phyloP scores from a whole-genome alignment of 2,797 vertebrate genomes.

The Alauda arvensis region DNA sequence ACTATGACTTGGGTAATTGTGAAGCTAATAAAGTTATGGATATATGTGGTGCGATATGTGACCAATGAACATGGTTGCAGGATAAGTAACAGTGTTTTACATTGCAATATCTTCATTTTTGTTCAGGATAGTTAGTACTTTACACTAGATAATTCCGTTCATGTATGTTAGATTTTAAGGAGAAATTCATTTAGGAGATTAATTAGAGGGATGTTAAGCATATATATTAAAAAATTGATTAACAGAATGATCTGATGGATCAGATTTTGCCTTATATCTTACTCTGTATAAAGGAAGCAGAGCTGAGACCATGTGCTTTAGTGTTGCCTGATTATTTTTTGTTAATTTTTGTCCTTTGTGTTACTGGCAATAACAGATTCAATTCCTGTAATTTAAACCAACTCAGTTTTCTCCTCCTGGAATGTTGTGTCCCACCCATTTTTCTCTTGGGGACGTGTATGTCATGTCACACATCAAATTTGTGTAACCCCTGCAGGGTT shows the following conservation, averaged over 20 bases:
- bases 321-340: background rate
- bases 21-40: background rate
- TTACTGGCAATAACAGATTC: background rate
- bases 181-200: background rate
- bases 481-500: background rate
- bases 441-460: background rate
- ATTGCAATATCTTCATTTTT: background rate
- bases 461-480: background rate
- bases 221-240: background rate
- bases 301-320: background rate
- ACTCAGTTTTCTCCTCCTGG: background rate
- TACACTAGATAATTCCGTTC: background rate
- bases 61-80: background rate
- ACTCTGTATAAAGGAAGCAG: background rate
- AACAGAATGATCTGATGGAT: background rate
- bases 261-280: background rate
- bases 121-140: background rate
- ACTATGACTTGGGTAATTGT: background rate
- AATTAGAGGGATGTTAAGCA: background rate
- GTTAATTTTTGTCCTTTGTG: background rate
- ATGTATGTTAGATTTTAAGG: background rate
- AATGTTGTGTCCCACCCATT: constrained; percentile 7
- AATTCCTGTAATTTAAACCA: background rate
- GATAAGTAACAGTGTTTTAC: background rate
- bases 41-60: background rate